Evolutionary conservation across 2,888 invertebrate genomes (phyloP).

Genomic region (Drosophila limbata): DNA sequence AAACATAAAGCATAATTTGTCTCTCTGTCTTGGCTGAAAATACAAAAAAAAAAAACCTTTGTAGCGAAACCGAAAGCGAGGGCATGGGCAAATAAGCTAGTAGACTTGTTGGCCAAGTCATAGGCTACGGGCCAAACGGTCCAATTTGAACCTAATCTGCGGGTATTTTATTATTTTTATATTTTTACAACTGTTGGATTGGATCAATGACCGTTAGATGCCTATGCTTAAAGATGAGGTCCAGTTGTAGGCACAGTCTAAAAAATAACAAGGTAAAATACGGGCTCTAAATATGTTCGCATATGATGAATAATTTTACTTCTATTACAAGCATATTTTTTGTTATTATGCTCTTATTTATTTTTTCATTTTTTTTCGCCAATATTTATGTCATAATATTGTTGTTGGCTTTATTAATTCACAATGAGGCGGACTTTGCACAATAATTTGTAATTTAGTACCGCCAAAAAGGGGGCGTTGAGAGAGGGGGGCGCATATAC

Average conservation of each 20-base stretch:
- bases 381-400: constrained; percentile 66
- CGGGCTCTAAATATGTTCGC: not conserved
- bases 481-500: constrained; percentile 10
- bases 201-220: constrained; percentile 67
- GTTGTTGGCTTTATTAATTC: constrained; percentile 56
- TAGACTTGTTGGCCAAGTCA: constrained; percentile 14
- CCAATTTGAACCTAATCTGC: constrained; percentile 30
- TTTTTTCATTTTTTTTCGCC: constrained; percentile 30
- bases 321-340: constrained; percentile 23
- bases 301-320: not conserved
- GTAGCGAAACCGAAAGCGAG: constrained; percentile 63
- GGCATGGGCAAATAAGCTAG: constrained; percentile 27
- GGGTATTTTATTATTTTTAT: constrained; percentile 12
- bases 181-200: constrained; percentile 50
- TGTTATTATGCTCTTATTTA: constrained; percentile 43
- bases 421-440: constrained; percentile 56
- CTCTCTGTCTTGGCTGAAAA: not conserved
- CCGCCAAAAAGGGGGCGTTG: constrained; percentile 22
- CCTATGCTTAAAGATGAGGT: constrained; percentile 2
- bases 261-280: constrained; percentile 19
- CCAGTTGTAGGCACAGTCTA: constrained; percentile 19
- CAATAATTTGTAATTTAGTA: constrained; percentile 57
- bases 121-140: constrained; percentile 31
- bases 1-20: constrained; percentile 61
- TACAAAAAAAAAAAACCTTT: constrained; percentile 8